Base-by-base conservation (phyloP, 2,797 vertebrate genomes). In the Cryptoprocta ferox region DNA sequence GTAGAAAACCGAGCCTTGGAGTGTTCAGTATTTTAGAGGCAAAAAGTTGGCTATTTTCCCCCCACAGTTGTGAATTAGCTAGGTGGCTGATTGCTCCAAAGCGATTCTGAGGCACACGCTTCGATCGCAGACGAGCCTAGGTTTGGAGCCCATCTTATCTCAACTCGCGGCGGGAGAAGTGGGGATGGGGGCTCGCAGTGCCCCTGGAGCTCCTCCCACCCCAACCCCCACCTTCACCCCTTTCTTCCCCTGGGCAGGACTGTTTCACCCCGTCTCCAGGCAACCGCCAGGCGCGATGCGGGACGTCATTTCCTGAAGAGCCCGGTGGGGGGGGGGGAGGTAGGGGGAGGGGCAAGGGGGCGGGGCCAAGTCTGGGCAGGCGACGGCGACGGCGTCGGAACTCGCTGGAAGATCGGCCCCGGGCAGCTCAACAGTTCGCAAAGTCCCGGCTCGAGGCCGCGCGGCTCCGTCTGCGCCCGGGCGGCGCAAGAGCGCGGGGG, bases 241-340 rank as follows among this genome's bases (percentile, higher is more conserved):
- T 92, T 70, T 79, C 92, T 86, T 96, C 48, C 66, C 81, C 28
- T 15, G 88, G 96, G 73, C 98, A 53, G 97, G 97, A 97, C 97
- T 98, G 98, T 98, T 98, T 98, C 98, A 97, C 94, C 82, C 96
- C 32, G 98, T 99, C 98, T 97, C 98, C 97, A 92, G 97, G 98
- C 98, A 98, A 99, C 98, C 61, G 89, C 30, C 91, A 80, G 95
- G 97, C 42, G 91, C 89, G 18, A 91, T 97, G 63, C 81, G 97
- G 59, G 88, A 97, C 98, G 99, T 99, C 98, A 99, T 97, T 98
- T 99, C 98, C 98, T 98, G 98, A 97, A 97, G 97, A 96, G 98
- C 92, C 94, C 78, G 86, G 42, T 93, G 85, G 53, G 50, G 21
- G 48, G 39, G 76, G 78, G 1, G 0, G 3, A 13, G 65, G 0